A percentile compares a stretch with the other conserved stretches of the same genome.
phyloP scores from a whole-genome alignment of 2,797 vertebrate genomes.

The Euphonia xanthogaster region DNA sequence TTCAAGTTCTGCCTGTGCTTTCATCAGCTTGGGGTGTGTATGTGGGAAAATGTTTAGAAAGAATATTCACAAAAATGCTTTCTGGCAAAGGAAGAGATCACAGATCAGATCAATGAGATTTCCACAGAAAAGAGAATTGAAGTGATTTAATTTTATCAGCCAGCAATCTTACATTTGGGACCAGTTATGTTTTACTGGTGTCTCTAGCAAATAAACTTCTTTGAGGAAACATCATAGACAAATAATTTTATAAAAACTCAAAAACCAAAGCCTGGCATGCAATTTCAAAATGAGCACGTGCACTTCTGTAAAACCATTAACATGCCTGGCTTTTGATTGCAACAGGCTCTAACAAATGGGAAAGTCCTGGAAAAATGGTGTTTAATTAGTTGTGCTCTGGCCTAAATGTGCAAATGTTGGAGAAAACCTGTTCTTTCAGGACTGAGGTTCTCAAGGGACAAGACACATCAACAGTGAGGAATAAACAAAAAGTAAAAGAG shows the following conservation, averaged over 20 bases:
- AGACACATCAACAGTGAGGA: accelerated
- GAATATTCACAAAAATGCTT: slow-evolving; percentile 40
- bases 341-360: not conserved
- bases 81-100: slow-evolving; percentile 52
- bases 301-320: not conserved
- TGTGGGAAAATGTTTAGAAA: not conserved
- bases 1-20: slow-evolving; percentile 48
- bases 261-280: not conserved
- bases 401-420: not conserved
- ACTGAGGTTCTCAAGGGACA: not conserved
- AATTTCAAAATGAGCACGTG: not conserved
- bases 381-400: not conserved
- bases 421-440: not conserved
- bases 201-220: not conserved
- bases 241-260: not conserved
- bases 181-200: not conserved
- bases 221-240: not conserved
- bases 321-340: not conserved
- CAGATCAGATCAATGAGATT: slow-evolving; percentile 50
- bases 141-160: slow-evolving; percentile 19
- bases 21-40: slow-evolving; percentile 1
- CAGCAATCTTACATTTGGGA: not conserved
- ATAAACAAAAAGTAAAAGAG: not conserved
- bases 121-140: slow-evolving; percentile 31
- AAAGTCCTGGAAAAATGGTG: not conserved